Evolutionary conservation across 2,113 vertebrate genomes (phyloP), one percentile per base, ranked within the genome.

Genomic region (Lethenteron reissneri): DNA sequence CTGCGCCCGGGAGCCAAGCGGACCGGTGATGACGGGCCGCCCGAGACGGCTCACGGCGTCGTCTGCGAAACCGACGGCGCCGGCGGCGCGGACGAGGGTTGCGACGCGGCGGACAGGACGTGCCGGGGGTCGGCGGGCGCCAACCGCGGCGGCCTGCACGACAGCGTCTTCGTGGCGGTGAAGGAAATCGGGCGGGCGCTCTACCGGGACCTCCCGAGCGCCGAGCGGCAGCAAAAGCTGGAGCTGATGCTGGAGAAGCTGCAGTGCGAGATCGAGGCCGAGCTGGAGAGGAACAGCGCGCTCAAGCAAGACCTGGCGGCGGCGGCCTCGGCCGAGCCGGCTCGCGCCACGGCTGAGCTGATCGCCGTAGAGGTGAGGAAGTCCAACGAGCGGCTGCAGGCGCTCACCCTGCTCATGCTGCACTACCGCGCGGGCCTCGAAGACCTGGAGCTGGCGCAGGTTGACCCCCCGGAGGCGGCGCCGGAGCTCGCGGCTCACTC

Each of bases 181-280:
- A 99, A 99, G 73, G 94, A 99, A 74, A 97, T 99, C 1, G 92
- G 92, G 0, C 85, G 94, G 0, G 94, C 96, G 57, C 84, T 99
- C 72, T 99, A 95, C 73, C 83, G 90, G n/a, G 90, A 90, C 8
- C 80, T 99, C n/a, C 92, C 94, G 15, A 90, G 89, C 0, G 91
- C 96, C 9, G 94, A 99, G 57, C 85, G 94, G 15, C 90, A 86
- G 4, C 91, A 96, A 80, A 97, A 97, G 72, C 77, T 99, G 2
- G 91, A 97, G 72, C 80, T 97, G 57, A 99, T 99, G 94, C 78
- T 97, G 74, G 94, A 99, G 77, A 99, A 99, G 72, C 81, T 99
- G 19, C 94, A 99, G 79, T 88, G 90, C 58, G 94, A 99, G 75
- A 25, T 99, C 62, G 94, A 99, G 74, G 91, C 92, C 76, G 94